phyloP scores from a whole-genome alignment of 2,888 invertebrate species.

The Oscheius sp. region DNA sequence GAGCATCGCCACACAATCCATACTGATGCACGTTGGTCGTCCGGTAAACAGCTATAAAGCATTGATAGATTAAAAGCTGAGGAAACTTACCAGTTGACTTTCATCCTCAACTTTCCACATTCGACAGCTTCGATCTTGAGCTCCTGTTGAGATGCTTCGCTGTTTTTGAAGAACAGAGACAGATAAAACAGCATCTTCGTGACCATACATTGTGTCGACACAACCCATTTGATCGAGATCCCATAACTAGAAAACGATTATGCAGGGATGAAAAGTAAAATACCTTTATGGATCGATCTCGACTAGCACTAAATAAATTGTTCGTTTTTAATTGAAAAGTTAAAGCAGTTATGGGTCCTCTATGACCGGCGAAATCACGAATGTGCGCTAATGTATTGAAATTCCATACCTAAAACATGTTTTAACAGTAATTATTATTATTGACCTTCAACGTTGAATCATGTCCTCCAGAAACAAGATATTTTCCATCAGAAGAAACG shows the following conservation, averaged over 20 bases:
- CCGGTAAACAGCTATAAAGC: constrained; percentile 51
- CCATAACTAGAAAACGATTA: constrained; percentile 82
- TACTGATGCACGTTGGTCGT: constrained; percentile 76
- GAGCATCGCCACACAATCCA: constrained; percentile 87
- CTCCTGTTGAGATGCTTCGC: constrained; percentile 83
- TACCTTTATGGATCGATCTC: constrained; percentile 62
- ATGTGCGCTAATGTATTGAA: constrained; percentile 56
- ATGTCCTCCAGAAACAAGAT: constrained; percentile 60
- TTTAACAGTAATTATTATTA: background rate
- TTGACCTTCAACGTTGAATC: constrained; percentile 60
- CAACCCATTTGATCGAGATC: constrained; percentile 89
- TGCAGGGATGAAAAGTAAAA: background rate
- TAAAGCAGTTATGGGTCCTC: constrained; percentile 58
- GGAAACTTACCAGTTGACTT: constrained; percentile 82
- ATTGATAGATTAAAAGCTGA: background rate
- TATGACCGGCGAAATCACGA: constrained; percentile 60
- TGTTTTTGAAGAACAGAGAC: constrained; percentile 88
- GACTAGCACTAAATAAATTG: constrained; percentile 63
- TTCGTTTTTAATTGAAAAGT: constrained; percentile 55
- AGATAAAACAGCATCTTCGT: constrained; percentile 84
- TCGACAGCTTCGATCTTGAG: constrained; percentile 84
- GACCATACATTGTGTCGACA: constrained; percentile 79
- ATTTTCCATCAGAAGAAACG: constrained; percentile 62
- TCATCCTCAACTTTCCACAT: constrained; percentile 98
- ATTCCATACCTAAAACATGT: constrained; percentile 54